Evolutionary conservation across 2,797 vertebrate species (phyloP).

Genomic region (Tokudaia tokunoshimensis): DNA sequence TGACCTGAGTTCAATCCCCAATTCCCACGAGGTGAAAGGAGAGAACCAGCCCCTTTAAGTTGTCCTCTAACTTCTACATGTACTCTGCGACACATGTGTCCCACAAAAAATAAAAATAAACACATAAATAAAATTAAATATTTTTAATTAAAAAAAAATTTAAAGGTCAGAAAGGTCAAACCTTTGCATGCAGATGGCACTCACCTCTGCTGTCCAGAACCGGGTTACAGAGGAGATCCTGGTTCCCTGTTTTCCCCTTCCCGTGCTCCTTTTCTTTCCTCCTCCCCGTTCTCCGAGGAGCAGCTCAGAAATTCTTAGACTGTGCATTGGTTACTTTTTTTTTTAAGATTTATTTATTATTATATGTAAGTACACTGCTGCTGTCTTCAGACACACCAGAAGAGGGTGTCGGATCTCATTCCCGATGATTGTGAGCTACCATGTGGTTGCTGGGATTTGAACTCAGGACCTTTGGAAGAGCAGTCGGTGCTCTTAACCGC

Average conservation of each 20-base stretch:
- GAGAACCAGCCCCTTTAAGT: neutral
- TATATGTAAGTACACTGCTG: too few species aligned
- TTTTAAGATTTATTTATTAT: too few species aligned
- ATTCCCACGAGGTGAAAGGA: too few species aligned
- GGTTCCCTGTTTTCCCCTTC: neutral
- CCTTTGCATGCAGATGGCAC: too few species aligned
- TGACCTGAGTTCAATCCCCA: neutral
- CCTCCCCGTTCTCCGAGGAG: neutral
- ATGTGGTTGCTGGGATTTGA: too few species aligned
- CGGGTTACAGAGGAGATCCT: neutral
- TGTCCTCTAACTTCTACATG: neutral
- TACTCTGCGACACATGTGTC: neutral
- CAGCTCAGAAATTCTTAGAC: neutral
- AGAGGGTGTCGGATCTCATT: too few species aligned
- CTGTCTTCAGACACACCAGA: too few species aligned
- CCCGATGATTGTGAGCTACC: too few species aligned
- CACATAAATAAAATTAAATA: neutral
- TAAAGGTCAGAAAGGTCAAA: too few species aligned
- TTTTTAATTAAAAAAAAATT: too few species aligned
- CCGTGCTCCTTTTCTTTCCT: neutral
- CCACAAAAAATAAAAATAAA: neutral
- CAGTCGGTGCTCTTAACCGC: too few species aligned
- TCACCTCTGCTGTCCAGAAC: neutral
- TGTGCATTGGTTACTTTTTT: neutral
- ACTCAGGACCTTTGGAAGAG: too few species aligned